phyloP scores from a whole-genome alignment of 1,140 invertebrate genomes.

The Leptoteleia sp. region DNA sequence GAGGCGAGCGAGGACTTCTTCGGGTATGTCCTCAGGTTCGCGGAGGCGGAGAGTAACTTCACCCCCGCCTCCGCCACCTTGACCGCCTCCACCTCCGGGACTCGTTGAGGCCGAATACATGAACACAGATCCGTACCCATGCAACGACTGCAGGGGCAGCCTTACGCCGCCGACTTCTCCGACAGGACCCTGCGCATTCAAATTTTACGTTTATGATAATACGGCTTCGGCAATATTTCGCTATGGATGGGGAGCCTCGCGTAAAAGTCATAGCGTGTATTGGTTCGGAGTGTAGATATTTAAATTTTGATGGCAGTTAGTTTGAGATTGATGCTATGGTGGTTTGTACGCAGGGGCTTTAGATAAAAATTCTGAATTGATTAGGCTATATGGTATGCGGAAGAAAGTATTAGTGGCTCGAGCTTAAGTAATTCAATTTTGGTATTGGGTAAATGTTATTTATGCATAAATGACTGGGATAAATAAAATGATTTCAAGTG shows the following conservation, averaged over 20 bases:
- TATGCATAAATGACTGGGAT: too few relatives aligned
- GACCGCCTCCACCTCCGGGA: too few relatives aligned
- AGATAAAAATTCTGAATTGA: not conserved
- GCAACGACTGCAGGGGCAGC: conserved; percentile 81
- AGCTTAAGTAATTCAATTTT: too few relatives aligned
- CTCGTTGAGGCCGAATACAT: too few relatives aligned
- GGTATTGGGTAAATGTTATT: too few relatives aligned
- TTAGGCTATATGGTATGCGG: not conserved
- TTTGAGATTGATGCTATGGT: not conserved
- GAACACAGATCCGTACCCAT: too few relatives aligned
- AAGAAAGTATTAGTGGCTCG: too few relatives aligned
- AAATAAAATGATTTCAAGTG: too few relatives aligned
- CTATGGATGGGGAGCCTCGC: not conserved
- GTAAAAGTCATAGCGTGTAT: conserved; percentile 18
- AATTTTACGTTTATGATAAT: conserved; percentile 59
- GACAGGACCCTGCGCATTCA: conserved; percentile 79
- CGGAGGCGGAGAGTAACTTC: too few relatives aligned
- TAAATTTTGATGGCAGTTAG: conserved; percentile 21
- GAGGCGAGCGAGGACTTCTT: too few relatives aligned
- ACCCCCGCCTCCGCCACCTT: too few relatives aligned
- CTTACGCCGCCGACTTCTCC: conserved; percentile 82
- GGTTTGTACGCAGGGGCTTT: not conserved
- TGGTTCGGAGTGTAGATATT: conserved; percentile 20
- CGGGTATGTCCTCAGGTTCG: too few relatives aligned
- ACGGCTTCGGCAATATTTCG: conserved; percentile 19